Evolutionary conservation across 2,888 invertebrate species (phyloP), one percentile per base, ranked within the genome.

Genomic region (Heterodera filipjevi): DNA sequence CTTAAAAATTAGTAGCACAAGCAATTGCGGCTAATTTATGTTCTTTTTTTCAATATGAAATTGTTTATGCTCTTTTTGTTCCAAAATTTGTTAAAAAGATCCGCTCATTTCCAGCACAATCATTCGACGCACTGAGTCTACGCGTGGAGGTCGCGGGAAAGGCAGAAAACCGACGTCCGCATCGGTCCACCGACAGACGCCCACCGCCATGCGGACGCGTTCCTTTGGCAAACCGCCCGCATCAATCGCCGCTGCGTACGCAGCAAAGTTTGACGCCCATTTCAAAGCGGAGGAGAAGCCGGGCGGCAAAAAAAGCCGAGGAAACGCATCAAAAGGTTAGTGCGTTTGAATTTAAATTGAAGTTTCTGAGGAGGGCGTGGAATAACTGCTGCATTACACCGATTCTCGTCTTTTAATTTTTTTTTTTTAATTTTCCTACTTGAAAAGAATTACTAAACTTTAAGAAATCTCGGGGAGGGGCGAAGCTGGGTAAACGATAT

Each of bases 171-270:
- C 35, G 33, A 32, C 49, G 35, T 53, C 74, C 16, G 33, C 53
- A 8, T 19, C 39, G 10, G 30, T 77, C 27, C 30, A 53, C 30
- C 71, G 77, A 1, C 71, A 77, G 27, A 22, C 75, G 46, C 66
- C 78, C 32, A 39, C 78, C 27, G 33, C 78, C 27, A 68, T 77
- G 77, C 72, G 80, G 35, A 83, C 83, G 33, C 77, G 85, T 32
- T 84, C 83, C 8, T 85, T 83, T 33, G 84, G 84, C 16, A 79
- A 83, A 46, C 84, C 84, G 33, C 77, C 79, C 30, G n/a, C 77
- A n/a, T 73, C 49, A 19, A 16, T 19, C 16, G 14, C 49, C 49
- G 3, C 83, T 44, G 77, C 82, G 22, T 80, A 76, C 32, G 49
- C 71, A 10, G 59, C 59, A 59, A 59, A 59, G 59, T 59, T 59